phyloP scores from a whole-genome alignment of 1,140 invertebrate genomes.

The Drosophila equinoxialis region DNA sequence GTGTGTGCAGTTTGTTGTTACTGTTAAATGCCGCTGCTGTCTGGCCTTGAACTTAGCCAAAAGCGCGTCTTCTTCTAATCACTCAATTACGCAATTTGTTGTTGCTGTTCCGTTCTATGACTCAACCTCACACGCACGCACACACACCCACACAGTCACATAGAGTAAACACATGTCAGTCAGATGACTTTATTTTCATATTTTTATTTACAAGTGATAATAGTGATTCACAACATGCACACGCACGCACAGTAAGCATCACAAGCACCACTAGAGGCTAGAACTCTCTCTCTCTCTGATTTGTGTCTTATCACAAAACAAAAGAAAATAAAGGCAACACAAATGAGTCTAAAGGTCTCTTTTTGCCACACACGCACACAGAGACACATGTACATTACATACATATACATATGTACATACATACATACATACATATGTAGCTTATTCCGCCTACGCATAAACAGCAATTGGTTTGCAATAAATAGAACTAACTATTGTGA shows the following conservation, averaged over 20 bases:
- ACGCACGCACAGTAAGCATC: conserved; percentile 7
- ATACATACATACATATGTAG: background rate
- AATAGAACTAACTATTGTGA: conserved; percentile 6
- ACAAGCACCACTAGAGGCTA: background rate
- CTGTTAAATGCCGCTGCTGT: conserved; percentile 41
- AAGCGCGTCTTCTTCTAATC: conserved; percentile 70
- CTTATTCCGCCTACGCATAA: conserved; percentile 9
- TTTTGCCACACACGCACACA: background rate
- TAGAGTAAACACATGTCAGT: conserved; percentile 64
- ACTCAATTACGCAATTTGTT: conserved; percentile 43
- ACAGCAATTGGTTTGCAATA: conserved; percentile 10
- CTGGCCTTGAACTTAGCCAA: conserved; percentile 78
- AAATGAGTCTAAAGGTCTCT: conserved; percentile 11
- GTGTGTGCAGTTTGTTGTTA: conserved; percentile 65
- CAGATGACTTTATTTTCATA: conserved; percentile 29
- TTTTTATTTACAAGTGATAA: conserved; percentile 12
- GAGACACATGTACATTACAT: background rate
- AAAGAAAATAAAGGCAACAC: conserved; percentile 4
- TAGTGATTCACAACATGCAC: conserved; percentile 9
- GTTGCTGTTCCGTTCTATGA: background rate
- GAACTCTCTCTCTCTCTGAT: background rate
- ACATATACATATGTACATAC: background rate
- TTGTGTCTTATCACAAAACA: conserved; percentile 5
- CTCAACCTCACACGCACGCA: conserved; percentile 9
- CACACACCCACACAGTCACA: conserved; percentile 31